Evolutionary conservation across 1,140 invertebrate species (phyloP), one percentile per base, ranked within the genome.

Genomic region (Colletes gigas): DNA sequence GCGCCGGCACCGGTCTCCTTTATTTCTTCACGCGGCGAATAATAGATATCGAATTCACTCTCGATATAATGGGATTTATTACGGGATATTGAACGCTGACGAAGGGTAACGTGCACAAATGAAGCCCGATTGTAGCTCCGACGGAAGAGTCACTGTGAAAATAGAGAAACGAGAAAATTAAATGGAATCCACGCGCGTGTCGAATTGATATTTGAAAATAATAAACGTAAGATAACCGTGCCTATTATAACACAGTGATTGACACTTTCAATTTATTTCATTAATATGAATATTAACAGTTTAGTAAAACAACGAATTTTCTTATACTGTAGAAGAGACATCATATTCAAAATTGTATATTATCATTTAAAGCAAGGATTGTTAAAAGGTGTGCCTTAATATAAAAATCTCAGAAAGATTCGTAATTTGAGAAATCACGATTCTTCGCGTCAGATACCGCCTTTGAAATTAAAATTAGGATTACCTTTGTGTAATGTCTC

Each of bases 1-100:
- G 77, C 67, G 60, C 77, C 86, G 88, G 88, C 84, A 90, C 88
- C 84, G 83, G 87, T 87, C 72, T 78, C 82, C 62, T 57, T 81
- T 73, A 75, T 68, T 83, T 82, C 75, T 74, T 78, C 73, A 63
- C 78, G 63, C 65, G 39, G 14, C 15, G 62, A 71, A 81, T 82
- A 82, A 85, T 75, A 57, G 65, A 39, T 74, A 73, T 63, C 47
- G 73, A 71, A 84, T 85, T 78, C 79, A 50, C 79, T 78, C 69
- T 74, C 84, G 59, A 84, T 78, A 41, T 77, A 82, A 50, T 55
- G 44, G 50, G 41, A 81, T 81, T 63, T 70, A 70, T 84, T 39
- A n/a, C 39, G 17, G 30, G 52, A 60, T 60, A 76, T 79, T 71
- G 44, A 68, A 54, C 55, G 67, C 57, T 8, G 41, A 17, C 9